Evolutionary conservation across 2,113 vertebrate genomes (phyloP), one percentile per base, ranked within the genome.

Genomic region (Nothobranchius kuhntae): DNA sequence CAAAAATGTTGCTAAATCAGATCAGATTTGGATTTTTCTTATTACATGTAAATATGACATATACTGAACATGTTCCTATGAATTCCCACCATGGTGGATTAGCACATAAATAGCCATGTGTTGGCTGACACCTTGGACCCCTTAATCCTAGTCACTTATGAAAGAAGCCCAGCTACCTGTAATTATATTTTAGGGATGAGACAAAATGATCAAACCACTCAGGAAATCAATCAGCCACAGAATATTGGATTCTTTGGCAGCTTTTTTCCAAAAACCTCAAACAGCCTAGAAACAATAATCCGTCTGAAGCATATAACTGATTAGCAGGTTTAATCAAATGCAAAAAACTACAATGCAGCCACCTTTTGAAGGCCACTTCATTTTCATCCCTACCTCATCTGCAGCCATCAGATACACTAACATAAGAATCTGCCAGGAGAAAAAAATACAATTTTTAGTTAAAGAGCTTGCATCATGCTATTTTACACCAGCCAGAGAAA

Each of bases 171-270:
- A 57, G 60, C 69, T 77, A 73, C 12, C 8, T 67, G 44, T 72
- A 72, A 82, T 84, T 68, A 77, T 64, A 51, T 67, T 60, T 70
- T 7, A 42, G 47, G 48, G 65, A 80, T 45, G 58, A 82, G 67
- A 53, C 0, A 57, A 77, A 72, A 44, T 35, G 54, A 73, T 73
- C 11, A 68, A 78, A 78, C 65, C 68, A 46, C 68, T 0, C 65
- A 84, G 77, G 79, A 85, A 87, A 84, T 84, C 74, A 80, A 50
- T n/a, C 38, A 55, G 52, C n/a, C 38, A 65, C 56, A 53, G 61
- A 71, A 77, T 54, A 40, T 70, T 0, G 67, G 50, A 72, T 68
- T 56, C 70, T 75, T 72, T 84, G 79, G 71, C 77, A 75, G 75
- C 48, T 9, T 42, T 67, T 52, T 8, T 13, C 60, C 57, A 21